These are phyloP conservation scores for Macrosoma leucophasiata DNA, from an alignment of 2,888 invertebrate genomes.

Conservation along the genomic window DNA sequence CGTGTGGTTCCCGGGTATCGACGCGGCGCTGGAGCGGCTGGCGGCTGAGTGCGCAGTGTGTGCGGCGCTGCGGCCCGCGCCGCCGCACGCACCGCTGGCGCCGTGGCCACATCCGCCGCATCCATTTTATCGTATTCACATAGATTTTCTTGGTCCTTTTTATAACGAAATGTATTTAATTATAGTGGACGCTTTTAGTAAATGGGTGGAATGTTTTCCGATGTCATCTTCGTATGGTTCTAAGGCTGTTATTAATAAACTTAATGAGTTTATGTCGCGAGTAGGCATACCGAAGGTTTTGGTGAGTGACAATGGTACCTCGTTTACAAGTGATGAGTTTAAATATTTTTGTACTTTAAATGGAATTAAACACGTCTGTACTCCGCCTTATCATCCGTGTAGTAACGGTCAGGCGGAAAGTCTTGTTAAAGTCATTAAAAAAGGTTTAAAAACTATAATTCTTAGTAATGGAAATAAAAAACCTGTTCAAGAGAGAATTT, in stretches of 20 bases:
- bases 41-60: slow-evolving; percentile 11
- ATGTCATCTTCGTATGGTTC: slow-evolving; percentile 7
- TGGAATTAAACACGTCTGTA: slow-evolving; percentile 13
- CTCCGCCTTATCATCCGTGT: slow-evolving; percentile 15
- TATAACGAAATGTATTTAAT: slow-evolving; percentile 4
- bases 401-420: slow-evolving; percentile 20
- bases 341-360: slow-evolving; percentile 14
- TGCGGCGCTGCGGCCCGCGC: slow-evolving; percentile 9
- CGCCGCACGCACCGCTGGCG: slow-evolving; percentile 12
- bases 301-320: slow-evolving; percentile 21
- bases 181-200: slow-evolving; percentile 12
- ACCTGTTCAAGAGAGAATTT: slow-evolving; percentile 1
- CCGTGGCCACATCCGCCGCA: slow-evolving; percentile 8
- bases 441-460: slow-evolving; percentile 19
- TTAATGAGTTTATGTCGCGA: slow-evolving; percentile 15
- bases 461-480: slow-evolving; percentile 2
- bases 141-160: slow-evolving; percentile 14
- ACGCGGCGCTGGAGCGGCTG: slow-evolving; percentile 14
- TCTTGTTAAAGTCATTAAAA: slow-evolving; percentile 25
- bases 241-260: slow-evolving; percentile 8
- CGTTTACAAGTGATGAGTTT: slow-evolving; percentile 14
- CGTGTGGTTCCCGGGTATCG: slow-evolving; percentile 20
- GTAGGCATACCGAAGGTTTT: slow-evolving; percentile 8
- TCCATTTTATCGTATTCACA: no score
- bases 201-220: slow-evolving; percentile 17